Conservation (phyloP, 1,140 invertebrate species). For the Latrodectus geometricus region DNA sequence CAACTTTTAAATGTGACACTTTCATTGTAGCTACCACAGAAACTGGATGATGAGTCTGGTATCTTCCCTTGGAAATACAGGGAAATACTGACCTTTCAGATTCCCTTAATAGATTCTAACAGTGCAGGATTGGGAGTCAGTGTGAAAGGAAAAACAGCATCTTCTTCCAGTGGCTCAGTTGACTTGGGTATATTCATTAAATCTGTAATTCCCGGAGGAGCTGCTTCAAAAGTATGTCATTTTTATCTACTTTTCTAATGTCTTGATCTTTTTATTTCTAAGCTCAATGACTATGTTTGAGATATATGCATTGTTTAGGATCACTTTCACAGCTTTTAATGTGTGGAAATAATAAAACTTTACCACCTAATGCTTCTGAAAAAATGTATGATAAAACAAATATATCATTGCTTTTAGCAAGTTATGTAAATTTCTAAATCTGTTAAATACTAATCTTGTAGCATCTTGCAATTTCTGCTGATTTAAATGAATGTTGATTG, state of each 20-base stretch:
- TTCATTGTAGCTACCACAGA: conserved; percentile 3
- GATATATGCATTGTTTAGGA: too few relatives aligned
- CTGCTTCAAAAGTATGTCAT: conserved; percentile 78
- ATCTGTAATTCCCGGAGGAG: conserved; percentile 93
- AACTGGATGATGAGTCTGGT: conserved; percentile 25
- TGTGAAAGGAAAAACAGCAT: conserved; percentile 90
- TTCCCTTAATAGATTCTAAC: conserved; percentile 95
- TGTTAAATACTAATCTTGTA: too few relatives aligned
- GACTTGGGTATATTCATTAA: conserved; percentile 99
- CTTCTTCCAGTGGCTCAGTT: conserved; percentile 71
- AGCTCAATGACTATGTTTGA: too few relatives aligned
- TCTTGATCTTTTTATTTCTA: too few relatives aligned
- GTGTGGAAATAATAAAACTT: too few relatives aligned
- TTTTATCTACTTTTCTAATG: background rate
- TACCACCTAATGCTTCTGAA: too few relatives aligned
- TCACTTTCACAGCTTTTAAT: background rate
- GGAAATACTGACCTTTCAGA: conserved; percentile 90
- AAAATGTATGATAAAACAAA: too few relatives aligned
- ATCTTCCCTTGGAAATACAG: conserved; percentile 66
- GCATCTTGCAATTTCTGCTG: too few relatives aligned
- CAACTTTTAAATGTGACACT: background rate
- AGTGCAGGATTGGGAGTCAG: conserved; percentile 97
- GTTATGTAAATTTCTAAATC: too few relatives aligned
- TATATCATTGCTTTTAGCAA: too few relatives aligned
- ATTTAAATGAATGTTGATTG: too few relatives aligned